A percentile compares a stretch with the other conserved stretches of the same genome.
Conservation (phyloP, 2,888 invertebrate genomes). For the Athalia cordata region DNA sequence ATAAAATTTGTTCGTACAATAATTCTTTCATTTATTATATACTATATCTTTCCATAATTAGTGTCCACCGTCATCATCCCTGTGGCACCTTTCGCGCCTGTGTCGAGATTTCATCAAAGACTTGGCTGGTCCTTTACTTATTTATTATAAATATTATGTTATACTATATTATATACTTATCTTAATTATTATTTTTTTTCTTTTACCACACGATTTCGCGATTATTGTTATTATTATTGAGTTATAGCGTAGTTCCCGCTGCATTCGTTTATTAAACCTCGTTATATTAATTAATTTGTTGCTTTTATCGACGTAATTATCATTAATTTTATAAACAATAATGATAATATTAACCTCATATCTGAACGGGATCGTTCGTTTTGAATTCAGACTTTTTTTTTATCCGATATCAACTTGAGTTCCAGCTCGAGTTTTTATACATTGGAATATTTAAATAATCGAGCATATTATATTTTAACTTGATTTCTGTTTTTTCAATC, state of each 20-base stretch:
- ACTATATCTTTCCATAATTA: slow-evolving; percentile 23
- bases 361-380: slow-evolving; percentile 21
- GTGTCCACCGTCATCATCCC: slow-evolving; percentile 30
- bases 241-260: slow-evolving; percentile 27
- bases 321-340: background rate
- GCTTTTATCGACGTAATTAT: background rate
- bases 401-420: slow-evolving; percentile 15
- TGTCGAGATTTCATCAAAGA: slow-evolving; percentile 39
- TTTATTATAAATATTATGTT: slow-evolving; percentile 4
- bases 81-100: slow-evolving; percentile 38
- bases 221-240: too few species aligned
- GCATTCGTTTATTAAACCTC: slow-evolving; percentile 25
- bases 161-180: slow-evolving; percentile 30
- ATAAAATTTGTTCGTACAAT: slow-evolving; percentile 37
- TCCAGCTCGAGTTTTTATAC: slow-evolving; percentile 35
- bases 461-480: too few species aligned
- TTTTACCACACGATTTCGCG: too few species aligned
- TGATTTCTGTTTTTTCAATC: too few species aligned
- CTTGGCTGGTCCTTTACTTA: slow-evolving; percentile 34
- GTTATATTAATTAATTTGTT: slow-evolving; percentile 19
- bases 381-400: slow-evolving; percentile 18
- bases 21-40: background rate
- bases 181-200: background rate
- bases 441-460: background rate
- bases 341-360: slow-evolving; percentile 1